phyloP scores from a whole-genome alignment of 2,888 invertebrate genomes.

The Cephus sareptanus region DNA sequence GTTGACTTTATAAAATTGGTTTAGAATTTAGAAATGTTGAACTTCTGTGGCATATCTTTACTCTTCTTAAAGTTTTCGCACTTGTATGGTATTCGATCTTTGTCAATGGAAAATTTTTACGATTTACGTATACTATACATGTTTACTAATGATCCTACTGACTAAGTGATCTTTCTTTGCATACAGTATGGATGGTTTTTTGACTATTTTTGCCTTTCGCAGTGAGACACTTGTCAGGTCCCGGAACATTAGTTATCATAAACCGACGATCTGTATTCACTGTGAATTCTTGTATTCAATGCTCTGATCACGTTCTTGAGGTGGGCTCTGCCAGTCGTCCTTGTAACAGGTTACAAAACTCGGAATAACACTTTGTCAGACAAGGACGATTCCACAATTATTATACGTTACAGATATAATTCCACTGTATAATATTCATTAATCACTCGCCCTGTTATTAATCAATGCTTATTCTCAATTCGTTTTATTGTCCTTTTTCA shows the following conservation, averaged over 20 bases:
- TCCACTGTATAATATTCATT: neutral
- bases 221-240: neutral
- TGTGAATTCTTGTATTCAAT: slow-evolving; percentile 33
- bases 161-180: neutral
- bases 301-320: slow-evolving; percentile 24
- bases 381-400: neutral
- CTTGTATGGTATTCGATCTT: neutral
- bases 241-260: slow-evolving; percentile 12
- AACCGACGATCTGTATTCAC: slow-evolving; percentile 43
- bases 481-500: neutral
- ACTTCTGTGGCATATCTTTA: no score
- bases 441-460: neutral
- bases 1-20: neutral
- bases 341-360: slow-evolving; percentile 40
- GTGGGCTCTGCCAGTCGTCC: slow-evolving; percentile 16
- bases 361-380: slow-evolving; percentile 16
- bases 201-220: neutral
- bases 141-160: neutral
- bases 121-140: neutral
- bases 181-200: neutral
- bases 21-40: no score
- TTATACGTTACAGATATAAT: neutral
- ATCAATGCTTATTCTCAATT: neutral
- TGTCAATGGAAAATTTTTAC: neutral
- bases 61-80: neutral